These are phyloP conservation scores for Sycophila texana DNA, from an alignment of 2,888 invertebrate species.

Conservation along the genomic window DNA sequence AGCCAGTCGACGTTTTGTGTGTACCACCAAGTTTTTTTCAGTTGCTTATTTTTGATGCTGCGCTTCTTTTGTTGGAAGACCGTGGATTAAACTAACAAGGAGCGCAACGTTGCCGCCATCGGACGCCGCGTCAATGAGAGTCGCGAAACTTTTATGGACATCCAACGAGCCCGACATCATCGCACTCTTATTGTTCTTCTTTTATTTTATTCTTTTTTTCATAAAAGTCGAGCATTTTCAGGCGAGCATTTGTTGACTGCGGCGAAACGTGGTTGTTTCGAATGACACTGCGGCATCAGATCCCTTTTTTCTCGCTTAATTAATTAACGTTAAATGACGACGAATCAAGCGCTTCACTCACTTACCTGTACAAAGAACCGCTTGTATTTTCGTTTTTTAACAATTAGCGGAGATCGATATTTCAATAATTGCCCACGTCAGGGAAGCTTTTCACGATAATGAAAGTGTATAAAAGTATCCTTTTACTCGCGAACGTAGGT, in stretches of 20 bases:
- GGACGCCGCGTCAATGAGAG: neutral
- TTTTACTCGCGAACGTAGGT: too few relatives aligned
- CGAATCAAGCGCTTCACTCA: neutral
- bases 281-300: neutral
- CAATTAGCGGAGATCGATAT: too few relatives aligned
- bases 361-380: too few relatives aligned
- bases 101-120: neutral
- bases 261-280: neutral
- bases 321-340: neutral
- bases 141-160: neutral
- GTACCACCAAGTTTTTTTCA: neutral
- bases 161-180: neutral
- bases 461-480: too few relatives aligned
- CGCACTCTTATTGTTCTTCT: neutral
- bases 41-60: constrained; percentile 10
- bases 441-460: too few relatives aligned
- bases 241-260: too few relatives aligned
- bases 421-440: too few relatives aligned
- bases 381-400: too few relatives aligned
- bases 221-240: neutral
- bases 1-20: neutral
- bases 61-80: constrained; percentile 18
- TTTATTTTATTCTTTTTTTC: neutral
- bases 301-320: neutral
- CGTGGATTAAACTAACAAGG: constrained; percentile 44